These are phyloP conservation scores for Trochalopteron elliotii DNA, from an alignment of 2,113 vertebrate genomes.

Conservation along the genomic window DNA sequence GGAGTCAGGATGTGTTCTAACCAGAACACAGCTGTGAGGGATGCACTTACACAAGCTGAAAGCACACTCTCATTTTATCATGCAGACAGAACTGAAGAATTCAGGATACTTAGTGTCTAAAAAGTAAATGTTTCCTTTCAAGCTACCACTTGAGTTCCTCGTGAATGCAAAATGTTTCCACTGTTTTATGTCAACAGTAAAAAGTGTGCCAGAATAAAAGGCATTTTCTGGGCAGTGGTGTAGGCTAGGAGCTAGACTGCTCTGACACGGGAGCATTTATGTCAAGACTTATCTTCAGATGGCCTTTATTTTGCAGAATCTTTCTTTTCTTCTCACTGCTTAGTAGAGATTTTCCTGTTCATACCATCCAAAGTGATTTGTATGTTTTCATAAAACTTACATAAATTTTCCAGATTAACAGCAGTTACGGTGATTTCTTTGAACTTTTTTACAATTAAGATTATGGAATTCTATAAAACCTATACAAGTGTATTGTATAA, in stretches of 20 bases:
- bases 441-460: background rate
- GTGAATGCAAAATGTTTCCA: background rate
- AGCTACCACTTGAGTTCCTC: background rate
- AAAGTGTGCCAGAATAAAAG: background rate
- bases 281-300: background rate
- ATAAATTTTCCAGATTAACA: background rate
- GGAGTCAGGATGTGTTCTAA: background rate
- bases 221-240: background rate
- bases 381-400: background rate
- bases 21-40: background rate
- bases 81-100: background rate
- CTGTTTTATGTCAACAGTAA: background rate
- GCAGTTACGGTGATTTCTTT: background rate
- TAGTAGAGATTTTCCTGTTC: background rate
- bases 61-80: background rate
- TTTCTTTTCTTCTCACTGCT: background rate
- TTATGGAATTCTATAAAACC: background rate
- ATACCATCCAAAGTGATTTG: background rate
- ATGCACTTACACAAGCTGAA: accelerated
- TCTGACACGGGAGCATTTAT: background rate
- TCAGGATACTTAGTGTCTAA: background rate
- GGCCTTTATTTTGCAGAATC: background rate
- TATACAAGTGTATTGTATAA: background rate
- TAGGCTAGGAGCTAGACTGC: background rate
- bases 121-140: background rate